Conservation (phyloP, 2,888 invertebrate species). For the Microctonus hyperodae region DNA sequence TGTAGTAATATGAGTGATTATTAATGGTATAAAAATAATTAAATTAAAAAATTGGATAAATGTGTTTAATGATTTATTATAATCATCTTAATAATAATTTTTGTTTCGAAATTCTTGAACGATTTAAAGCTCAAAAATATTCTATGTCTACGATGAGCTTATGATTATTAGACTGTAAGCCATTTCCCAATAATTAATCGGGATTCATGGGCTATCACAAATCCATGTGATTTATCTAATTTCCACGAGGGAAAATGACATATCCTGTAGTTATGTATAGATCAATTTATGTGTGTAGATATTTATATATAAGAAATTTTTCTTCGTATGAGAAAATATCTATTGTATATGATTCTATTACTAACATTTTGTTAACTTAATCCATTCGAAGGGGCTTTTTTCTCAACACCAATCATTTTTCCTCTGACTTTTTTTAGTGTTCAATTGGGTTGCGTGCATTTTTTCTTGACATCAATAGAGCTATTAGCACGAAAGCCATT, state of each 20-base stretch:
- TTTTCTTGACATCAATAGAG: conserved; percentile 38
- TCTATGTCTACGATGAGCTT: neutral
- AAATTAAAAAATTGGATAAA: no score
- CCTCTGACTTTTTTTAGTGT: conserved; percentile 11
- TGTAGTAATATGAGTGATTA: no score
- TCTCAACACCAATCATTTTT: conserved; percentile 6
- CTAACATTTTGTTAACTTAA: neutral
- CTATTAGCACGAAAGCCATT: conserved; percentile 41
- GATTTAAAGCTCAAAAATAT: neutral
- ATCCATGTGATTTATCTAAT: neutral
- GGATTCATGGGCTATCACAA: neutral
- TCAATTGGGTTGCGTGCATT: conserved; percentile 24
- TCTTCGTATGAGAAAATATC: neutral
- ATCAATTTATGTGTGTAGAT: neutral
- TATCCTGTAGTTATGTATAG: neutral
- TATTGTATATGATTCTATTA: neutral
- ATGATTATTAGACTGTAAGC: neutral
- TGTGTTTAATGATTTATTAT: no score
- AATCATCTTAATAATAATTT: neutral
- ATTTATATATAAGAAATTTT: neutral
- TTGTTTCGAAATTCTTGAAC: neutral
- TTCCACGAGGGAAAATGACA: neutral
- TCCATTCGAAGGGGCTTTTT: neutral
- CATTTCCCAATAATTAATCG: neutral
- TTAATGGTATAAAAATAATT: no score